These are phyloP conservation scores for Rhodeus uyekii DNA, from an alignment of 2,797 vertebrate genomes.

Conservation along the genomic window DNA sequence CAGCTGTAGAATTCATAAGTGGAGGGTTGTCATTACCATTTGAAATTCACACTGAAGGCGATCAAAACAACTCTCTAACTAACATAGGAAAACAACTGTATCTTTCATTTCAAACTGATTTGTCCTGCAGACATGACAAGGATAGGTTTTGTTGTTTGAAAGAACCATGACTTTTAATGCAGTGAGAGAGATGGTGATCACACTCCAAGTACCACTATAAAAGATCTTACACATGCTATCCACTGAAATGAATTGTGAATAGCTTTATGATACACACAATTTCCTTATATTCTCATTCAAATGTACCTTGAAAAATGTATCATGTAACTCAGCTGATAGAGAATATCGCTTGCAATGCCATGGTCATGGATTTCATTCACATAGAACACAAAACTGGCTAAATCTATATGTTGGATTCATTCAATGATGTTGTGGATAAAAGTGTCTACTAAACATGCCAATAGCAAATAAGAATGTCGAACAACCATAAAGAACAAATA, in stretches of 20 bases:
- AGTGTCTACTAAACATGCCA: background rate
- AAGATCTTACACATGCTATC: background rate
- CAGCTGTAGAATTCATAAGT: slow-evolving; percentile 31
- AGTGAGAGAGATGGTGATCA: background rate
- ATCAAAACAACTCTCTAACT: slow-evolving; percentile 21
- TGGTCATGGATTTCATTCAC: background rate
- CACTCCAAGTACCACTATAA: background rate
- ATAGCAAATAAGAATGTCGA: background rate
- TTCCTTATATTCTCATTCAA: background rate
- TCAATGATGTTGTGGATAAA: background rate
- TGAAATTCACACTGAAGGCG: slow-evolving; percentile 10
- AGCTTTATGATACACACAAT: background rate
- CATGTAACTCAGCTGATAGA: background rate
- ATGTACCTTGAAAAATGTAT: background rate
- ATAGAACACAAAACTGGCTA: background rate
- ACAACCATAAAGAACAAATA: background rate
- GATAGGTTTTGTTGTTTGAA: slow-evolving; percentile 12
- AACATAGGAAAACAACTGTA: slow-evolving; percentile 29
- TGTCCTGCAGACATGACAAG: background rate
- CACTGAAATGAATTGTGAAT: background rate
- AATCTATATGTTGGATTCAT: background rate
- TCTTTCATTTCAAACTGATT: slow-evolving; percentile 17
- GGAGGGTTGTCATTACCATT: slow-evolving; percentile 16
- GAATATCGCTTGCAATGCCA: background rate
- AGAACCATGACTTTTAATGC: background rate